Evolutionary conservation across 2,888 invertebrate genomes (phyloP).

Genomic region (Eilema griseolum): DNA sequence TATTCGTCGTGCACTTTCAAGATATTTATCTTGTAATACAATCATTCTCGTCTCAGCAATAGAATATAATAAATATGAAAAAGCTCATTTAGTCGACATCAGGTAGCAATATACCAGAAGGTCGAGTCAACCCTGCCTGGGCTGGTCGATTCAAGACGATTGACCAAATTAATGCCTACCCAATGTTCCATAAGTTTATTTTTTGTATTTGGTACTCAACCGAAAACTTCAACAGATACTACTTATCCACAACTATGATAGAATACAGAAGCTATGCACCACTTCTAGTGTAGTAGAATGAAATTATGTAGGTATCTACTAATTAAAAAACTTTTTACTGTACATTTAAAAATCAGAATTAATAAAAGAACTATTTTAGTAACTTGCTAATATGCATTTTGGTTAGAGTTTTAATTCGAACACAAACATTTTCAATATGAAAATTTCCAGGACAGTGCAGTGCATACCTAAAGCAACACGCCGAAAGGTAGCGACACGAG

Average conservation of each 20-base stretch:
- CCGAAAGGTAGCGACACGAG: slow-evolving; percentile 30
- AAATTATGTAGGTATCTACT: neutral
- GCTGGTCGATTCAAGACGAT: no score
- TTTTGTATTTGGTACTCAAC: no score
- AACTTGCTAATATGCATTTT: slow-evolving; percentile 16
- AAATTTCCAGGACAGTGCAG: slow-evolving; percentile 35
- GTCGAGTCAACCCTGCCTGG: no score
- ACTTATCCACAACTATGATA: neutral
- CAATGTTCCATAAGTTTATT: no score
- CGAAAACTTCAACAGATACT: neutral
- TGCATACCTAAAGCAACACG: slow-evolving; percentile 24
- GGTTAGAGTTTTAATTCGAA: slow-evolving; percentile 38
- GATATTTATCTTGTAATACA: no score
- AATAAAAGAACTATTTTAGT: slow-evolving; percentile 7
- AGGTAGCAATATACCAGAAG: no score
- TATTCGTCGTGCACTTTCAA: no score
- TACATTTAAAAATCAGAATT: neutral
- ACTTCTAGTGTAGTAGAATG: neutral
- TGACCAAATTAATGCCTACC: no score
- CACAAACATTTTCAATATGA: slow-evolving; percentile 41
- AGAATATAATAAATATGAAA: no score
- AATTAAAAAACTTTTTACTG: neutral
- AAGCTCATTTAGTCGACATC: no score
- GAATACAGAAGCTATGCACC: neutral
- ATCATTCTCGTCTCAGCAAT: no score